phyloP scores from a whole-genome alignment of 2,888 invertebrate genomes.

The Protophormia terraenovae region DNA sequence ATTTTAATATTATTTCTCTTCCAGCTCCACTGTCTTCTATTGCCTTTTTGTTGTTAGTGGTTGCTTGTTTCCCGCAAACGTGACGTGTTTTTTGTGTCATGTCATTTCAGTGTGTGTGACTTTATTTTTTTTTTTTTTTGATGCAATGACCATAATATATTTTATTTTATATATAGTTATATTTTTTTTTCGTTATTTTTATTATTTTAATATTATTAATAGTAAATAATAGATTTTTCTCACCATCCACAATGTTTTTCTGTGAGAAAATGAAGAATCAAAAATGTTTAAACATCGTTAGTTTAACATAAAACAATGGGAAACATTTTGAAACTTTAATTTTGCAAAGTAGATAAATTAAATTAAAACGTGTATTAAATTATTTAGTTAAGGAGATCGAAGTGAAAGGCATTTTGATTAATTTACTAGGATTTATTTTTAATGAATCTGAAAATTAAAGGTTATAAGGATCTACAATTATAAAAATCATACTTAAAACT shows the following conservation, averaged over 20 bases:
- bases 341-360: neutral
- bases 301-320: slow-evolving; percentile 6
- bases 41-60: slow-evolving; percentile 27
- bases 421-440: too few relatives aligned
- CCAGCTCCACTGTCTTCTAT: too few relatives aligned
- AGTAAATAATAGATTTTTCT: slow-evolving; percentile 56
- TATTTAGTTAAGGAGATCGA: neutral
- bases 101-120: slow-evolving; percentile 32
- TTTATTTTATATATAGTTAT: neutral
- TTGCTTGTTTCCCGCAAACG: slow-evolving; percentile 55
- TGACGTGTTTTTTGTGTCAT: slow-evolving; percentile 60
- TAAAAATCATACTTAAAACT: too few relatives aligned
- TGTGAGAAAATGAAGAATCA: slow-evolving; percentile 47
- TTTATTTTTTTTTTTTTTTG: slow-evolving; percentile 11
- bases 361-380: neutral
- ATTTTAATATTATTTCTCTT: too few relatives aligned
- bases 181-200: neutral
- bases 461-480: too few relatives aligned
- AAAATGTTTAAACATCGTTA: neutral
- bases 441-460: too few relatives aligned
- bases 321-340: neutral
- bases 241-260: slow-evolving; percentile 43
- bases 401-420: too few relatives aligned
- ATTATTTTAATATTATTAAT: slow-evolving; percentile 30
- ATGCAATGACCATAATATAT: slow-evolving; percentile 19